Base-by-base conservation (phyloP, 1,140 invertebrate species). In the Muscidifurax raptorellus region DNA sequence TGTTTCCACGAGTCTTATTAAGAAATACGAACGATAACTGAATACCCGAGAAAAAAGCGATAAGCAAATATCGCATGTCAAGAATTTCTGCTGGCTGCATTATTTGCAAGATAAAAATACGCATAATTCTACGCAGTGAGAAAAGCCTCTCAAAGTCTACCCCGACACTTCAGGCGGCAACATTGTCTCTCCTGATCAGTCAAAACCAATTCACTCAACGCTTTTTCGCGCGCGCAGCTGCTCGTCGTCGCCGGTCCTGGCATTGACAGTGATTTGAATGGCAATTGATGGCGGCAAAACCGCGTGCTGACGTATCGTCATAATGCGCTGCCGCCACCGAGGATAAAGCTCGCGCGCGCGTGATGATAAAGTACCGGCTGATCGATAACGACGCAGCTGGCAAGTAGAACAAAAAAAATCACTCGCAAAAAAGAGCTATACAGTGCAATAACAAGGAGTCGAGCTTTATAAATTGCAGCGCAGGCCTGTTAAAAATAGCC, bases 271-370 rank as follows among this genome's bases (percentile, higher is more conserved):
- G 88, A 91, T 90, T 89, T 87, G 88, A 90, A 90, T 89, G 83
- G 89, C 89, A 89, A 91, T 91, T 91, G 90, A 91, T 91, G 88
- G 87, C 81, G 76, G 86, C 88, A 89, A 89, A 91, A 91, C 88
- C 89, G 80, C 88, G 83, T 44, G 85, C 40, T 90, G 89, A 90
- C 87, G 89, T 90, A 90, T 90, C 88, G 87, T 87, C 86, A 90
- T 91, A 91, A 91, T 89, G 89, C 86, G 82, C 47, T 67, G n/a
- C 25, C 80, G 80, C 66, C 87, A 91, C 79, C 66, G 85, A 78
- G 36, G 78, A 69, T 30, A 30, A 69, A 69, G 66, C 22, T 10
- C 27, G 66, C 66, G 66, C 80, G 27, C 69, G 25, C 25, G 40
- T 64, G 74, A 81, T 88, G 87, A 90, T 90, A 89, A 90, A 89